phyloP scores from a whole-genome alignment of 2,113 vertebrate genomes.

The Hypocryptadius cinnamomeus region DNA sequence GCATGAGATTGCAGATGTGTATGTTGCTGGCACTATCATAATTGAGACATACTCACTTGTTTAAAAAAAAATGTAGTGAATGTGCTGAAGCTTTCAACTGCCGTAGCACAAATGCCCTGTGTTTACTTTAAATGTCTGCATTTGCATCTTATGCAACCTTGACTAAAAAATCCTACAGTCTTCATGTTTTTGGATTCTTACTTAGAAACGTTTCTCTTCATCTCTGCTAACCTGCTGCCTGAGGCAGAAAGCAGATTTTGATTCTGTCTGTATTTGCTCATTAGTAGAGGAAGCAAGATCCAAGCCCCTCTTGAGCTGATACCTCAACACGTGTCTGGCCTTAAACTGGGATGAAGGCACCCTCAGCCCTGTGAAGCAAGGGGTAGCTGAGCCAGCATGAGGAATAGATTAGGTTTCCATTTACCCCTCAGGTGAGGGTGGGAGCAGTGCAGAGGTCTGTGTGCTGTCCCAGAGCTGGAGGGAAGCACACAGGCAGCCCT shows the following conservation, averaged over 20 bases:
- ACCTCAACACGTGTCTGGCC: neutral
- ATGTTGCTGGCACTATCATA: neutral
- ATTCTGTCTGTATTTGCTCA: neutral
- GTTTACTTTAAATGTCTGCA: neutral
- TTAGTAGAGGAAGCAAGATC: neutral
- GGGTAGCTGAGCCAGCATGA: neutral
- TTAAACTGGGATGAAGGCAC: neutral
- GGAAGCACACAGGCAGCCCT: neutral
- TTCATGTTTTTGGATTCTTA: neutral
- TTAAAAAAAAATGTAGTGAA: neutral
- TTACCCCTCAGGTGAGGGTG: neutral
- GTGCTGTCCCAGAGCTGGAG: neutral
- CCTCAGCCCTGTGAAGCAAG: neutral
- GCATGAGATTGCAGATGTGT: neutral
- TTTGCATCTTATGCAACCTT: conserved; percentile 1
- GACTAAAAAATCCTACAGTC: neutral
- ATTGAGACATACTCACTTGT: neutral
- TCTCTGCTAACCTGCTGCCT: neutral
- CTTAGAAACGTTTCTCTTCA: neutral
- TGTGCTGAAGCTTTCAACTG: neutral
- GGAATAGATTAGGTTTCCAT: neutral
- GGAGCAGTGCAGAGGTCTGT: neutral
- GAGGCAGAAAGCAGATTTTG: neutral
- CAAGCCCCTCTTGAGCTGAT: neutral
- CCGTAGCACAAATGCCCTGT: neutral